Conservation (phyloP, 1,140 invertebrate genomes). For the Acromyrmex heyeri region DNA sequence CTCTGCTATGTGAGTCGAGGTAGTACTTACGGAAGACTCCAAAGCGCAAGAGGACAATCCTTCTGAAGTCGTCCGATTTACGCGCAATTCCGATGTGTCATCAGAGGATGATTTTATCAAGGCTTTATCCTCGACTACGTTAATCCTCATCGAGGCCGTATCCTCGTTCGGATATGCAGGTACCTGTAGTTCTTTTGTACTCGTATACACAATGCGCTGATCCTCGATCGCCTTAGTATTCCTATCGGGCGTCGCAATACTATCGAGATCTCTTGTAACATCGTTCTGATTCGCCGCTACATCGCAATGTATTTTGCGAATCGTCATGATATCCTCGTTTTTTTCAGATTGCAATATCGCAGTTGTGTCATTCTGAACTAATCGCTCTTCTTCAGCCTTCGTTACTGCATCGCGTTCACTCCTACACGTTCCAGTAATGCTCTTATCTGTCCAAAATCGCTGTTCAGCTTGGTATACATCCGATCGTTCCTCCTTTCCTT, state of each 20-base stretch:
- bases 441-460: not conserved
- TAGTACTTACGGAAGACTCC: slow-evolving; percentile 26
- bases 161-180: slow-evolving; percentile 33
- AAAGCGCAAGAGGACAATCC: not conserved
- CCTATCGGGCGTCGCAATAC: not conserved
- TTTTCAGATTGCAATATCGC: not conserved
- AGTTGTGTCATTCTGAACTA: not conserved
- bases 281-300: not conserved
- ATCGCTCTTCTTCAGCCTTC: not conserved
- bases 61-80: not conserved
- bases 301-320: not conserved
- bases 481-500: not conserved
- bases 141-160: slow-evolving; percentile 37
- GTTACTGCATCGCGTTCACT: not conserved
- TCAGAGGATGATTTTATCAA: not conserved
- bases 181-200: slow-evolving; percentile 41
- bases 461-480: not conserved
- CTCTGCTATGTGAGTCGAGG: slow-evolving; percentile 9
- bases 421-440: not conserved
- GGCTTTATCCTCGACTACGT: slow-evolving; percentile 24
- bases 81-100: not conserved
- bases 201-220: slow-evolving; percentile 17
- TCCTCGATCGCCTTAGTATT: not conserved
- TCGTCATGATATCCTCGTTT: not conserved
- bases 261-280: slow-evolving; percentile 13